These are phyloP conservation scores for Zaprionus obscuricornis DNA, from an alignment of 2,888 invertebrate genomes.

Conservation along the genomic window DNA sequence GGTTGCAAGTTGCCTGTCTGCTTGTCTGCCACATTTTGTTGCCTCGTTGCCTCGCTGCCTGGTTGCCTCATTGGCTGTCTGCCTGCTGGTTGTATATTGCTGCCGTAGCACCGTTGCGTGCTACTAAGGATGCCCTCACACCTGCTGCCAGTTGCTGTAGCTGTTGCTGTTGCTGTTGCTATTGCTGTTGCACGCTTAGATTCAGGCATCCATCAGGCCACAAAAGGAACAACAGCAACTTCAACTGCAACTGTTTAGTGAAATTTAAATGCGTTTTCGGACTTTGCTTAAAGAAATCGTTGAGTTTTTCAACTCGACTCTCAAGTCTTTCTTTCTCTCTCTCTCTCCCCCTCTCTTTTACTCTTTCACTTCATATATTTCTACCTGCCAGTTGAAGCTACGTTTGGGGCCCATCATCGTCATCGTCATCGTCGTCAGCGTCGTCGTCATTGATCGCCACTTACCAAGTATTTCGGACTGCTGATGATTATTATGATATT, in stretches of 20 bases:
- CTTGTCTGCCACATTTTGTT: not conserved
- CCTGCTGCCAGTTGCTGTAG: slow-evolving; percentile 42
- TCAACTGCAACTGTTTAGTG: too few species aligned
- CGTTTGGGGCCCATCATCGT: slow-evolving; percentile 55
- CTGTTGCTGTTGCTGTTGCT: slow-evolving; percentile 14
- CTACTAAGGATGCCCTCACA: slow-evolving; percentile 43
- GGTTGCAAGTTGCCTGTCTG: not conserved
- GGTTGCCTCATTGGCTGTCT: too few species aligned
- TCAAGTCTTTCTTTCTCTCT: slow-evolving; percentile 15
- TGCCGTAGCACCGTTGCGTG: slow-evolving; percentile 16
- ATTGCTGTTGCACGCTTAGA: too few species aligned
- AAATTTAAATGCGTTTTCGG: slow-evolving; percentile 21
- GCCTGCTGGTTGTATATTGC: too few species aligned
- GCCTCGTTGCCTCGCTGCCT: too few species aligned
- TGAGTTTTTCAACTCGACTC: slow-evolving; percentile 34
- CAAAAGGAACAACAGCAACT: too few species aligned
- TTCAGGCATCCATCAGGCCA: too few species aligned
- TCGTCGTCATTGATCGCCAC: slow-evolving; percentile 78
- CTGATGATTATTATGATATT: slow-evolving; percentile 73
- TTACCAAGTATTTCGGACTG: slow-evolving; percentile 68
- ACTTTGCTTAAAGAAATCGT: slow-evolving; percentile 45
- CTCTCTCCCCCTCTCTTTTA: not conserved
- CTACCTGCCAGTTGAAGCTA: slow-evolving; percentile 55
- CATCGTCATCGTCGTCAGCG: slow-evolving; percentile 37
- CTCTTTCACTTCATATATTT: slow-evolving; percentile 42